Conservation (phyloP, 2,113 vertebrate species). For the Tachysurus vachellii region DNA sequence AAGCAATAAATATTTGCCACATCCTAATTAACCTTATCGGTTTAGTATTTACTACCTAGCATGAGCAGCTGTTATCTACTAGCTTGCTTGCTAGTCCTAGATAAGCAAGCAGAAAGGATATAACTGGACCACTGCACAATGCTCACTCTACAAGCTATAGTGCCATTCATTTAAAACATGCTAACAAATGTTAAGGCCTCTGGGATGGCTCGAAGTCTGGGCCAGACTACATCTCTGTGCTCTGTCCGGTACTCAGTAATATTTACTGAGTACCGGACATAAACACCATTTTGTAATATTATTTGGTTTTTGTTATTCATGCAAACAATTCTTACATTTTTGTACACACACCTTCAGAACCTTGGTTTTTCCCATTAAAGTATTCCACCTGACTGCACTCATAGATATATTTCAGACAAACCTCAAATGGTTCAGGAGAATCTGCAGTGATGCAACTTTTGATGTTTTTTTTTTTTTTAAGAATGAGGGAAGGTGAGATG, state of each 20-base stretch:
- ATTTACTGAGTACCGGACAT: not conserved
- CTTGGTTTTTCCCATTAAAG: not conserved
- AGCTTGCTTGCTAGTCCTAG: not conserved
- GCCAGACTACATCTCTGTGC: not conserved
- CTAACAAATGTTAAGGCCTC: not conserved
- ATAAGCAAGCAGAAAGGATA: not conserved
- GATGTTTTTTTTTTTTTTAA: not conserved
- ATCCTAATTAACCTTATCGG: not conserved
- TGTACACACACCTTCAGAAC: not conserved
- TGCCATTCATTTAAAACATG: not conserved
- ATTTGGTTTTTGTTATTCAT: not conserved
- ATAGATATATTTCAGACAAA: not conserved
- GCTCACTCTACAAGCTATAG: not conserved
- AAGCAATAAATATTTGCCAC: not conserved
- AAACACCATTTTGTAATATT: not conserved
- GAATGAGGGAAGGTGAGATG: not conserved
- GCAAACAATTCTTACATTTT: no score
- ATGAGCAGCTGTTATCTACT: not conserved
- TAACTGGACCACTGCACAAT: not conserved
- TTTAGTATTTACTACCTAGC: not conserved
- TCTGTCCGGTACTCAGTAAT: no score
- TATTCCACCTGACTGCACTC: not conserved
- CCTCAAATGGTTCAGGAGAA: not conserved
- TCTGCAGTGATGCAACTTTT: conserved; percentile 14
- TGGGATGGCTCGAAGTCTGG: not conserved